Percentiles rank a stretch among this genome's conserved stretches.
Conservation (phyloP, 1,140 invertebrate species). For the Solen grandis region DNA sequence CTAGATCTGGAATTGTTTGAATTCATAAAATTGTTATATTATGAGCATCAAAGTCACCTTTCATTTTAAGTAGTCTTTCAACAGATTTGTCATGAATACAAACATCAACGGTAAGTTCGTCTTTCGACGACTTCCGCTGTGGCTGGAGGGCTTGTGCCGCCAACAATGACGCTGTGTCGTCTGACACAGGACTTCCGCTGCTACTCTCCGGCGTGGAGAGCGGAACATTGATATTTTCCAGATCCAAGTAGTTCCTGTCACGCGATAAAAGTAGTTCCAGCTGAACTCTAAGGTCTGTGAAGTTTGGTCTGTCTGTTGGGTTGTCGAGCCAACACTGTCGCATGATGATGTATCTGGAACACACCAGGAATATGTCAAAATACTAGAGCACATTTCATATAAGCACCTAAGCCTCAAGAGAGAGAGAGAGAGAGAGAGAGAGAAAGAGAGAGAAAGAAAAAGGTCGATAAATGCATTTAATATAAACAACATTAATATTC, state of each 20-base stretch:
- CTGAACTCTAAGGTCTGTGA: constrained; percentile 85
- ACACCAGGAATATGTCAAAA: constrained; percentile 37
- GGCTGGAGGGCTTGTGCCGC: constrained; percentile 40
- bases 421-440: too few relatives aligned
- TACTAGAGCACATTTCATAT: too few relatives aligned
- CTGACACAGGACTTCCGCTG: constrained; percentile 62
- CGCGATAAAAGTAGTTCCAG: constrained; percentile 84
- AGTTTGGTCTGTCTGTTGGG: constrained; percentile 88
- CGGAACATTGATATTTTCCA: constrained; percentile 78
- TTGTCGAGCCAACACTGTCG: constrained; percentile 89
- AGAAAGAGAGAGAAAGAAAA: too few relatives aligned
- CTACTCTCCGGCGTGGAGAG: constrained; percentile 74
- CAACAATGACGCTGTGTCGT: constrained; percentile 32
- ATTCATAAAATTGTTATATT: constrained; percentile 53
- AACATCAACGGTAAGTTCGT: constrained; percentile 61
- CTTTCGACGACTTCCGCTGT: constrained; percentile 56
- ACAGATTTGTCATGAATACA: constrained; percentile 69
- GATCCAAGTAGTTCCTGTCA: constrained; percentile 78
- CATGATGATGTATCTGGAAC: constrained; percentile 88
- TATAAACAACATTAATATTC: not conserved
- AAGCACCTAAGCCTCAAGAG: too few relatives aligned
- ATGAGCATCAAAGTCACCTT: constrained; percentile 51
- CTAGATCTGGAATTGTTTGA: too few relatives aligned
- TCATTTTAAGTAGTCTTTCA: constrained; percentile 57
- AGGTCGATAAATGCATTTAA: too few relatives aligned